Base-by-base conservation (phyloP, 1,140 invertebrate species). In the Phortica variegata region DNA sequence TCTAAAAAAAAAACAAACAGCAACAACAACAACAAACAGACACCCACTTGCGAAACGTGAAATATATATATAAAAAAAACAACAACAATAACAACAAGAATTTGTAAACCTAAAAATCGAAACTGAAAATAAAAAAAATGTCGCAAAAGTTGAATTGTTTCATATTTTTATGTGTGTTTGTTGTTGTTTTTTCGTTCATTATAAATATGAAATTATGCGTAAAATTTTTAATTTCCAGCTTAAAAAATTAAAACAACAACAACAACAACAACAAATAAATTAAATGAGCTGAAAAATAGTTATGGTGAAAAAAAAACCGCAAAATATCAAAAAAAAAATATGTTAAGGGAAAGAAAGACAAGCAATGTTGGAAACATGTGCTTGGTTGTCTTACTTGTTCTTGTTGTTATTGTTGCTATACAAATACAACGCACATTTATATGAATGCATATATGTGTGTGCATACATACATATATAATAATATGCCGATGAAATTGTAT, bases 191-290 rank as follows among this genome's bases (percentile, higher is more conserved):
- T 66, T 54, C 16, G 32, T 34, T 18, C 19, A 57, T 53, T 66
- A 65, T 56, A 69, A 61, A 71, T 68, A 65, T 65, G 58, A 72
- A 72, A 69, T 69, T 73, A 62, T 69, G 63, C 63, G 63, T 61
- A 53, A 60, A 69, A 69, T 72, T 51, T 42, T 55, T 46, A 43
- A 20, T 36, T 51, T 16, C 15, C 26, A 32, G 17, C 12, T 34
- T 3, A 16, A 46, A 33, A 36, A 44, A 33, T 9, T 43, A 21
- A 23, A 23, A 13, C 1, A 43, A 26, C 18, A 1, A 40, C n/a
- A 40, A 40, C 9, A n/a, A n/a, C n/a, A n/a, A n/a, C n/a, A n/a
- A n/a, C n/a, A n/a, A n/a, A n/a, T n/a, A n/a, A 23, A 44, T 16
- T 6, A 32, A 17, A 31, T n/a, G 15, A 31, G 23, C 15, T 23